A percentile compares a stretch with the other conserved stretches of the same genome.
phyloP scores from a whole-genome alignment of 2,888 invertebrate genomes.

The Nebria brevicollis region DNA sequence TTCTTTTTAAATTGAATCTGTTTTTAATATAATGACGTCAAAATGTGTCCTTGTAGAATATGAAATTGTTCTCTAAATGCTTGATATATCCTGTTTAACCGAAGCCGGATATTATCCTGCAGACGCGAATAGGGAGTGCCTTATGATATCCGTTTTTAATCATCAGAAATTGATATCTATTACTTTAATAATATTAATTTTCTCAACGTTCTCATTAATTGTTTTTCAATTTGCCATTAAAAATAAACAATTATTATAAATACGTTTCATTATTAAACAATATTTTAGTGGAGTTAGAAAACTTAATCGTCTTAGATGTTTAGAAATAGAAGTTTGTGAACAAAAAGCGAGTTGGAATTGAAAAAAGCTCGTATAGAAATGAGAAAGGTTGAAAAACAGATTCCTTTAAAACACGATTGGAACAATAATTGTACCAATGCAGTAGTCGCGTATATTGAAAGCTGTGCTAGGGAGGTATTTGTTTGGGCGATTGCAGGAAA shows the following conservation, averaged over 20 bases:
- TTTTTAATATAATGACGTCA: neutral
- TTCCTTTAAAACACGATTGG: constrained; percentile 10
- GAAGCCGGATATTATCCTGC: constrained; percentile 25
- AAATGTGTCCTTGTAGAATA: neutral
- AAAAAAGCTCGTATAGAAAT: neutral
- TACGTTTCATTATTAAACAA: too few species aligned
- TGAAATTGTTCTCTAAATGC: neutral
- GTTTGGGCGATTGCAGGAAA: constrained; percentile 38
- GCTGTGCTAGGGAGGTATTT: neutral
- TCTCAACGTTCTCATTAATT: neutral
- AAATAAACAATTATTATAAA: too few species aligned
- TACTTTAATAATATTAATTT: constrained; percentile 54
- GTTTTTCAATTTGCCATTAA: constrained; percentile 7
- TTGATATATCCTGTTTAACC: neutral
- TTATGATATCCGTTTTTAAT: constrained; percentile 55
- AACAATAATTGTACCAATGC: neutral
- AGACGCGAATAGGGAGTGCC: constrained; percentile 33
- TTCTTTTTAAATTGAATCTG: neutral
- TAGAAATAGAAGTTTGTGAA: neutral
- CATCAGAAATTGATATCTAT: constrained; percentile 56
- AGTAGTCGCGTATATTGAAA: neutral
- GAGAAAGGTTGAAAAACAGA: constrained; percentile 13
- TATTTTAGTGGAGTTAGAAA: neutral
- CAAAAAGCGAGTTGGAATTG: neutral
- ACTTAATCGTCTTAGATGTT: too few species aligned